phyloP scores from a whole-genome alignment of 2,888 invertebrate species.

The Calephelis perditalis region DNA sequence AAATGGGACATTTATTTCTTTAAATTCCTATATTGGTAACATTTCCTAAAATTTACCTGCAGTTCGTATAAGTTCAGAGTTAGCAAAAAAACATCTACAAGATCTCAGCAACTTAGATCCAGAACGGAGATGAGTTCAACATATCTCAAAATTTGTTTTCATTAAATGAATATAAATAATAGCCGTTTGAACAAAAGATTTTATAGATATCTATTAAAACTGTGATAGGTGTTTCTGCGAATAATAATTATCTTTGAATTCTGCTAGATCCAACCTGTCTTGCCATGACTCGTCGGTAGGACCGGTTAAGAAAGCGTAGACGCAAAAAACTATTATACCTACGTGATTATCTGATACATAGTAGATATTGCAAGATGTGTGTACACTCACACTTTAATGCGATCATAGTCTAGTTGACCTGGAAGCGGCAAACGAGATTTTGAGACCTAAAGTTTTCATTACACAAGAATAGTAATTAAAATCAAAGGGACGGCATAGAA shows the following conservation, averaged over 20 bases:
- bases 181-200: constrained; percentile 3
- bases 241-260: constrained; percentile 11
- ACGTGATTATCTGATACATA: constrained; percentile 22
- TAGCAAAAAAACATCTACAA: too few species aligned
- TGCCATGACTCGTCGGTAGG: constrained; percentile 23
- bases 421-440: not conserved
- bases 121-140: too few species aligned
- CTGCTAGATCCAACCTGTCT: constrained; percentile 14
- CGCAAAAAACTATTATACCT: constrained; percentile 27
- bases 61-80: too few species aligned
- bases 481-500: too few species aligned
- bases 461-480: too few species aligned
- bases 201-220: constrained; percentile 10
- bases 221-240: constrained; percentile 11
- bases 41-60: too few species aligned
- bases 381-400: constrained; percentile 7
- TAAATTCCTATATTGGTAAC: too few species aligned
- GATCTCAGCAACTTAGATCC: too few species aligned
- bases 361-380: constrained; percentile 15
- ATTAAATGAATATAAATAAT: too few species aligned
- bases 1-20: too few species aligned
- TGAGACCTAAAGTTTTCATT: not conserved
- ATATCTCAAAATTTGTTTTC: too few species aligned
- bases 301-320: constrained; percentile 31
- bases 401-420: not conserved